phyloP scores from a whole-genome alignment of 1,140 invertebrate genomes.

The Doryteuthis pealeii region DNA sequence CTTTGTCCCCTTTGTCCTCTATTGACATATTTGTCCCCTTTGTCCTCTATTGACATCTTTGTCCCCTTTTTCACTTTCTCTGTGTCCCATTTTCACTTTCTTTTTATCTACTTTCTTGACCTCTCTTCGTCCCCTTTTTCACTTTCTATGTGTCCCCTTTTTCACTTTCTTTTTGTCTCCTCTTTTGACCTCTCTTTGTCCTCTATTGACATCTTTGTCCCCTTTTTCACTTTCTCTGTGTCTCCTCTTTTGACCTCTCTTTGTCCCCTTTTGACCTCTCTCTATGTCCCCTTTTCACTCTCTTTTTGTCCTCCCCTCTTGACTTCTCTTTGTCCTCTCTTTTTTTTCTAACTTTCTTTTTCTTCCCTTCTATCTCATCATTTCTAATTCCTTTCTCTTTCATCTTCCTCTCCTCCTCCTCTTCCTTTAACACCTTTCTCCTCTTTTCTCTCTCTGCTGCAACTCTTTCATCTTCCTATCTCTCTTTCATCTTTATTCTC shows the following conservation, averaged over 20 bases:
- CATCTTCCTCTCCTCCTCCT: neutral
- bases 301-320: neutral
- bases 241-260: neutral
- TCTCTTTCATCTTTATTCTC: neutral
- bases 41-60: neutral
- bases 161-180: neutral
- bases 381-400: neutral
- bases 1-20: neutral
- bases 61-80: neutral
- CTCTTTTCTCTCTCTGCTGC: neutral
- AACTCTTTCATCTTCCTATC: neutral
- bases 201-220: neutral
- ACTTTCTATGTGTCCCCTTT: neutral
- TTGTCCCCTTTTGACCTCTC: neutral
- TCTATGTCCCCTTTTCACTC: neutral
- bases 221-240: neutral
- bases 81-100: neutral
- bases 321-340: neutral
- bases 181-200: neutral
- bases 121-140: neutral
- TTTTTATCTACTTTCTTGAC: neutral
- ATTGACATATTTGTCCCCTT: neutral
- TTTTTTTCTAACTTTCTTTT: neutral
- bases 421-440: neutral
- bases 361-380: neutral